Evolutionary conservation across 2,888 invertebrate species (phyloP), one percentile per base, ranked within the genome.

Genomic region (Napeogenes sylphis): DNA sequence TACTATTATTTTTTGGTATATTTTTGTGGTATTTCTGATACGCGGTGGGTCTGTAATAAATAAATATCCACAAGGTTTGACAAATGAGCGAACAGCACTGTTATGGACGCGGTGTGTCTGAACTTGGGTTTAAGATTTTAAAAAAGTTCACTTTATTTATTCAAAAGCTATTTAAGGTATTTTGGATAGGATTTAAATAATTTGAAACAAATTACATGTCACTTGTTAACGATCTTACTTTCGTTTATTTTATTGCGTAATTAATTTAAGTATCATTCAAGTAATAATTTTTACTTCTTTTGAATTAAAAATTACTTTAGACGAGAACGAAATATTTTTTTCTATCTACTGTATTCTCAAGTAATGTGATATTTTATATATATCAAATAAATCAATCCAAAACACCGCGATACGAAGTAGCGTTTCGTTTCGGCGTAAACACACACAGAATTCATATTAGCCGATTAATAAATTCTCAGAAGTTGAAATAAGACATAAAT

Each of bases 401-500:
- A 59, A 38, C 58, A 58, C 63, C 58, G 59, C 58, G 59, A 59
- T 55, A 58, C 58, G 58, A 64, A 64, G 64, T 64, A 68, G 68
- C 66, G 75, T 80, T 82, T 78, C 78, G 74, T 78, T 76, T 76
- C 73, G 69, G 70, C 74, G 78, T 75, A 80, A 82, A 81, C 88
- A 81, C 82, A 75, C 76, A 76, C 83, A 77, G 90, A 87, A 90
- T 90, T 85, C 89, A 86, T 86, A 90, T 87, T 85, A 85, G 84
- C 78, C 86, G 87, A 89, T 90, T 89, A 88, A 87, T 89, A 87
- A 87, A 87, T 90, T 89, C 90, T 71, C 67, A 80, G 90, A 90
- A 90, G 74, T 79, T 75, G 77, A 76, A 89, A 85, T 90, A 87
- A 90, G 89, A 90, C 87, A 90, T 90, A 90, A 89, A 90, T 90